Base-by-base conservation (phyloP, 2,797 vertebrate genomes). In the Fistularia tabacaria region DNA sequence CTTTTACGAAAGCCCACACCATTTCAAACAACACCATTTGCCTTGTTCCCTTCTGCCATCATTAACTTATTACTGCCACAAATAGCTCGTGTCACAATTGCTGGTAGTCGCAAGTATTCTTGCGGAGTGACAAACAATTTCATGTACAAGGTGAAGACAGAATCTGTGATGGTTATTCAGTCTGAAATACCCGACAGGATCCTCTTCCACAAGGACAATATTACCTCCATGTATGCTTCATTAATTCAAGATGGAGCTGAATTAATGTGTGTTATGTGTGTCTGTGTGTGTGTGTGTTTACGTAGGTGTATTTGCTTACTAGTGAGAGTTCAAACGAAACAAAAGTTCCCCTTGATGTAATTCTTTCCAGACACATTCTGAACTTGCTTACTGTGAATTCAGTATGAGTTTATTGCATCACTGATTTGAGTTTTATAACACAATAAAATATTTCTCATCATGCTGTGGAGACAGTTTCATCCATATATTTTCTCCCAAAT, bases 381-480 rank as follows among this genome's bases (percentile, higher is more conserved):
- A 25, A 25, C 25, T 3, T 25, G 25, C 25, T 25, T 25, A 25
- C 25, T 25, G 25, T 5, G 5, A 25, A 25, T 25, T 25, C 25
- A 25, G 25, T 25, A 25, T 25, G 5, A 25, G 2, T 25, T 25
- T 25, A 25, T 25, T 25, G 25, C 25, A 25, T 25, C 25, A 3
- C 25, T 25, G 25, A 25, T 25, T 69, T 64, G 57, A 54, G 61
- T 69, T 66, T 6, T 49, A 77, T 76, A 77, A 80, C 54, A 57
- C 62, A 73, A 62, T 67, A 59, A 59, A 60, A 64, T 71, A 57
- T 66, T 69, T 71, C 61, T 68, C 78, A 51, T 69, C 57, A 48
- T 51, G 67, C 64, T 68, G 73, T 62, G 37, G 63, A 65, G 65
- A 67, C 70, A 42, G 49, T 66, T 79, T 74, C 40, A 66, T 49